These are phyloP conservation scores for Bucorvus abyssinicus DNA, from an alignment of 2,797 vertebrate species.

Conservation along the genomic window DNA sequence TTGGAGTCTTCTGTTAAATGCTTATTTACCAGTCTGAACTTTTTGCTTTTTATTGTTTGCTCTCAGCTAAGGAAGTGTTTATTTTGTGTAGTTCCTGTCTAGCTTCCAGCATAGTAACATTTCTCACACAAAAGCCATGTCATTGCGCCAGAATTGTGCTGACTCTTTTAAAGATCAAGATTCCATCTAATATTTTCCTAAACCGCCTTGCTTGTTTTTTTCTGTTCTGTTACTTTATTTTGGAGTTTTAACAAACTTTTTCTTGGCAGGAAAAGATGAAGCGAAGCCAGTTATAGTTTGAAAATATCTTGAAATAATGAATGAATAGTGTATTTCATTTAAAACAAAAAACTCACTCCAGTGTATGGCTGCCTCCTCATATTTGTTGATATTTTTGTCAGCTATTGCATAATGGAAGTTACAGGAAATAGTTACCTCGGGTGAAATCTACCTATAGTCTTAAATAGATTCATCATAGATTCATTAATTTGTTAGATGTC, in stretches of 20 bases:
- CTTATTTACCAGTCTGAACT: neutral
- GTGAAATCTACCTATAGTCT: neutral
- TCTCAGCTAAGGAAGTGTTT: conserved; percentile 41
- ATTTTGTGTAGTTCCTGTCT: conserved; percentile 30
- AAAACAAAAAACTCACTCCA: neutral
- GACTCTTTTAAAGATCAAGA: neutral
- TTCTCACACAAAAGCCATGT: conserved; percentile 16
- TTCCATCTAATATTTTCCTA: conserved; percentile 45
- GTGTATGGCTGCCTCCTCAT: rapidly evolving
- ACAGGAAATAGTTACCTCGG: neutral
- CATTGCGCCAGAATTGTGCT: neutral
- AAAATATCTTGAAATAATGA: neutral
- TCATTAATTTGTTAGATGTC: neutral
- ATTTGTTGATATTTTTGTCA: neutral
- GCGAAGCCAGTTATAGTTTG: neutral
- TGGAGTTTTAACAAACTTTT: conserved; percentile 49
- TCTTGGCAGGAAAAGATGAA: conserved; percentile 48
- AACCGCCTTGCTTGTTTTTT: conserved; percentile 56
- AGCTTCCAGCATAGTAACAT: neutral
- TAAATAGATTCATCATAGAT: neutral
- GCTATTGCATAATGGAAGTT: neutral
- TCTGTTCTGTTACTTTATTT: conserved; percentile 59
- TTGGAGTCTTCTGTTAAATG: neutral
- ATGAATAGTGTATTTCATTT: neutral
- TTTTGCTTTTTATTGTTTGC: neutral